Conservation (phyloP, 2,113 vertebrate genomes). For the Phrynosoma platyrhinos region DNA sequence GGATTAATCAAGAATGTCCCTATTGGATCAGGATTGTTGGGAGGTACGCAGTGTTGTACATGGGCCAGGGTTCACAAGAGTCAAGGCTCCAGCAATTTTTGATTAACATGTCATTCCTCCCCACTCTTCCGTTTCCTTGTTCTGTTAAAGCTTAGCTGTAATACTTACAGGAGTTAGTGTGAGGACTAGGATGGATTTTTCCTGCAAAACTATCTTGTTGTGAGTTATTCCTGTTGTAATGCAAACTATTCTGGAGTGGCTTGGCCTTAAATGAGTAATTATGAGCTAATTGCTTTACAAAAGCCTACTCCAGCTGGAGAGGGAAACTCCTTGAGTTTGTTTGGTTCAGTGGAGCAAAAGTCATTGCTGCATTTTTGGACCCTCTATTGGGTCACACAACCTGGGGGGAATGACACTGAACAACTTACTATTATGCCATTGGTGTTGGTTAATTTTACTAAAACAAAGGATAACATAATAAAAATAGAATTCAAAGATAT, state of each 20-base stretch:
- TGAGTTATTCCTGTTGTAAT: not conserved
- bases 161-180: not conserved
- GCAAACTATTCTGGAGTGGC: not conserved
- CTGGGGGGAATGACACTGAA: not conserved
- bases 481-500: too few relatives aligned
- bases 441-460: not conserved
- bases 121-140: not conserved
- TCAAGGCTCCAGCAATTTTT: not conserved
- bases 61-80: not conserved
- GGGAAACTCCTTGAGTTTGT: too few relatives aligned
- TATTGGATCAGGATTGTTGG: too few relatives aligned
- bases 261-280: not conserved
- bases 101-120: not conserved
- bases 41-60: too few relatives aligned
- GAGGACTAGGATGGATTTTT: not conserved
- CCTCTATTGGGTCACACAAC: too few relatives aligned
- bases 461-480: too few relatives aligned
- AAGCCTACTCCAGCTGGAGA: too few relatives aligned
- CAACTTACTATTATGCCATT: not conserved
- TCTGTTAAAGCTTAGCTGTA: not conserved
- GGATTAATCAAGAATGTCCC: too few relatives aligned
- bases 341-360: too few relatives aligned
- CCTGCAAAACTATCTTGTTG: not conserved
- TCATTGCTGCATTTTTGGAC: too few relatives aligned
- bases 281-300: not conserved